Base-by-base conservation (phyloP, 1,140 invertebrate genomes). In the Drosophila fuyamai region DNA sequence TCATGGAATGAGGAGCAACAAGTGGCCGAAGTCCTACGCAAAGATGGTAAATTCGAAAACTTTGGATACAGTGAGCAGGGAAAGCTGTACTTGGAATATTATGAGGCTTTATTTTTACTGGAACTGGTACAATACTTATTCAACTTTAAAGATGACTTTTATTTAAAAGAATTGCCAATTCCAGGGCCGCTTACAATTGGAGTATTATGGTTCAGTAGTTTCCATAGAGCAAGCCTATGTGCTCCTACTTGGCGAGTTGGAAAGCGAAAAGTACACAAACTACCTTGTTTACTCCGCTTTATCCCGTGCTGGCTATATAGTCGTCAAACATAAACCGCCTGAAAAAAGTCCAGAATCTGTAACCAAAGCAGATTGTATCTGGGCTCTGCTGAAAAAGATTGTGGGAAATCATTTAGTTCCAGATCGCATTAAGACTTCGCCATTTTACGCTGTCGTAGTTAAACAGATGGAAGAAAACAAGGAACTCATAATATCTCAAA, bases 1-100 rank as follows among this genome's bases (percentile, higher is more conserved):
- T 56, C 6, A 0, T 92, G 91, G 91, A 59, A 81, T 14, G 23
- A 41, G 1, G 62, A 89, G 32, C 59, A 79, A 62, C 76, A 91
- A 40, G 82, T 67, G n/a, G 89, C 81, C 0, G 81, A 81, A 47
- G 79, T 92, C 0, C 7, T 76, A 7, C 80, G 73, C 0, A 92
- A 90, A 47, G 89, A 92, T 79, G 91, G 91, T 0, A 92, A 92
- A 78, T 92, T 92, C 60, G 81, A 85, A 23, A 75, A 62, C 29
- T 92, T 92, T 43, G 91, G 91, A 1, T 80, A 72, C 23, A 85
- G 65, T 40, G 38, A 61, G 8, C 38, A 83, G 9, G 81, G 84
- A 0, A 74, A 77, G 29, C 47, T 76, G 0, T 92, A 73, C 48
- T 66, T 92, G 55, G 83, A 91, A 54, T 84, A 90, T 46, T 92